Evolutionary conservation across 2,113 vertebrate genomes (phyloP), one percentile per base, ranked within the genome.

Genomic region (Miniopterus natalensis): DNA sequence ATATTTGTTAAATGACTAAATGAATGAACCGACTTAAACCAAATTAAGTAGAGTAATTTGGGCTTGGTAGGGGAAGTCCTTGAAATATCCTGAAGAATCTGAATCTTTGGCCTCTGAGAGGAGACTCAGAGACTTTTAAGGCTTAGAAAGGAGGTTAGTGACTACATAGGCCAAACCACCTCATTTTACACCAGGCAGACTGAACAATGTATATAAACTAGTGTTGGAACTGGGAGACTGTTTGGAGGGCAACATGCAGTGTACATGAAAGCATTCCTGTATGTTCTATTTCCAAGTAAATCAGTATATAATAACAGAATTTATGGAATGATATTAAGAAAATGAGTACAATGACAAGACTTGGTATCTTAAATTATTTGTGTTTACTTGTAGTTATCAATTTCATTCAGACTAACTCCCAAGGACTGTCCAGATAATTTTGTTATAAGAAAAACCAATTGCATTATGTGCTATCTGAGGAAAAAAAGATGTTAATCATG

Each of bases 371-470:
- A 66, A 70, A 79, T 61, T 61, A 63, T 84, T 80, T 88, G 8
- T 63, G 12, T 86, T 70, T 71, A 31, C 17, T 94, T 92, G 15
- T 31, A 36, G 7, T 79, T 86, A 71, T 29, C 57, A 12, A 20
- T 94, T 93, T 70, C 27, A 61, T 92, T 94, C 61, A 74, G 66
- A 63, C 21, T 70, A 73, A 80, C 40, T 95, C 36, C 20, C 42
- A 91, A 66, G 45, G 42, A 63, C 21, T 57, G 5, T 80, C 53
- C 18, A 47, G 42, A 31, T 77, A 90, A 70, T 87, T 96, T 75
- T 84, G 27, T 61, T 65, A 31, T 53, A 90, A 59, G 36, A 27
- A n/a, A 88, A 93, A 80, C 7, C 21, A 87, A 75, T 20, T 84
- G 27, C n/a, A 73, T 27, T 80, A 23, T 86, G 27, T 75, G 15